Conservation (phyloP, 2,113 vertebrate species). For the Petroica traversi region DNA sequence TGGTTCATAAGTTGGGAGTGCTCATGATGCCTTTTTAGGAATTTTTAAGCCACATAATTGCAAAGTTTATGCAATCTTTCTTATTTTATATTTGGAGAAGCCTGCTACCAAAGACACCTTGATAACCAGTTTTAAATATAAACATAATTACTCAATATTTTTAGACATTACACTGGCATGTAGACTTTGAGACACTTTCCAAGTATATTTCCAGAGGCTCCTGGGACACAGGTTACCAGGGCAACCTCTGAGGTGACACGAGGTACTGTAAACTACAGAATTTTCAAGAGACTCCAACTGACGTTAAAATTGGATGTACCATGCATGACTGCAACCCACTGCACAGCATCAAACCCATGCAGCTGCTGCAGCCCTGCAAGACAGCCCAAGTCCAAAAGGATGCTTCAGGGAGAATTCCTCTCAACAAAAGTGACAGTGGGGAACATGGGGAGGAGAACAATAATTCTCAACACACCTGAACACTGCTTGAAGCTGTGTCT, state of each 20-base stretch:
- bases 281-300: neutral
- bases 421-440: neutral
- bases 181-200: neutral
- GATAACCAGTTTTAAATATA: neutral
- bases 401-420: neutral
- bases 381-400: neutral
- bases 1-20: neutral
- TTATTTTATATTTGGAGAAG: neutral
- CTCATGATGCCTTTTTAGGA: neutral
- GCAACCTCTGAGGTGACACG: neutral
- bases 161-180: neutral
- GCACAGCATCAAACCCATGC: rapidly evolving
- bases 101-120: neutral
- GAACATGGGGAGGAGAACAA: neutral
- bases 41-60: neutral
- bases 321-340: neutral
- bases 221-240: neutral
- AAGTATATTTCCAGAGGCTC: neutral
- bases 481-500: neutral
- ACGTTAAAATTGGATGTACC: neutral
- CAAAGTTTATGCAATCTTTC: neutral
- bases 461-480: neutral
- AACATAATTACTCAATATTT: neutral
- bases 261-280: neutral
- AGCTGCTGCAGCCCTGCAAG: neutral